Conservation (phyloP, 2,888 invertebrate species). For the Venusia cambrica region DNA sequence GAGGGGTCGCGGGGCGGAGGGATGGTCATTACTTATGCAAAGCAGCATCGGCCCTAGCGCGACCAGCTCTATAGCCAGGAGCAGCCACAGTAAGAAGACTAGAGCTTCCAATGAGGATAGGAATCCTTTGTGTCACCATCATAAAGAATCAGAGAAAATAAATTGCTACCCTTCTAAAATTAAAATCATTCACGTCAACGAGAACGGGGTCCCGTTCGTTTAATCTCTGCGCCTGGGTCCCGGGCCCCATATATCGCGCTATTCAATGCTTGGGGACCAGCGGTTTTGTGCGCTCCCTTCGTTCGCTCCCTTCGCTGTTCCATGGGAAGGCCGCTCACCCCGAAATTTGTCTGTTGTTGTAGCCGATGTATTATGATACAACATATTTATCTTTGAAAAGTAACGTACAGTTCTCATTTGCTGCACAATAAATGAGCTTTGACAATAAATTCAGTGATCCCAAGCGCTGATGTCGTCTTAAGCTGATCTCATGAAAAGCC, state of each 20-base stretch:
- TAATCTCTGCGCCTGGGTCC: constrained; percentile 16
- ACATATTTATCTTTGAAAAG: constrained; percentile 15
- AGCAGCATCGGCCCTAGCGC: constrained; percentile 60
- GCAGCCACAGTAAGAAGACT: constrained; percentile 4
- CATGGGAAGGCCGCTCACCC: constrained; percentile 54
- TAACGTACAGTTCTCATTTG: constrained; percentile 6
- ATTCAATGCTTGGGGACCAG: constrained; percentile 43
- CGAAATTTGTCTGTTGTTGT: constrained; percentile 58
- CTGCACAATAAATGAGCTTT: too few relatives aligned
- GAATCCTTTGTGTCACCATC: too few relatives aligned
- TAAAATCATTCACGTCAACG: constrained; percentile 11
- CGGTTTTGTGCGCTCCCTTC: constrained; percentile 65
- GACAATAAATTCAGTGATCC: constrained; percentile 26
- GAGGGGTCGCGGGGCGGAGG: constrained; percentile 33
- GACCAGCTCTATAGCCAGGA: constrained; percentile 32
- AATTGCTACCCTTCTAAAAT: constrained; percentile 4
- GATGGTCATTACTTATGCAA: constrained; percentile 75
- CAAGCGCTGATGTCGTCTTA: constrained; percentile 28
- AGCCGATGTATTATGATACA: constrained; percentile 42
- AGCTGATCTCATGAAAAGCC: constrained; percentile 53
- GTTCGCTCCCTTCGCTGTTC: constrained; percentile 41
- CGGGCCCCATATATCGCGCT: constrained; percentile 13
- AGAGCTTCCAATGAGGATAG: too few relatives aligned
- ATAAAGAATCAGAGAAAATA: not conserved
- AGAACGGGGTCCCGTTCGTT: constrained; percentile 12